phyloP scores from a whole-genome alignment of 2,888 invertebrate species.

The Euproctis similis region DNA sequence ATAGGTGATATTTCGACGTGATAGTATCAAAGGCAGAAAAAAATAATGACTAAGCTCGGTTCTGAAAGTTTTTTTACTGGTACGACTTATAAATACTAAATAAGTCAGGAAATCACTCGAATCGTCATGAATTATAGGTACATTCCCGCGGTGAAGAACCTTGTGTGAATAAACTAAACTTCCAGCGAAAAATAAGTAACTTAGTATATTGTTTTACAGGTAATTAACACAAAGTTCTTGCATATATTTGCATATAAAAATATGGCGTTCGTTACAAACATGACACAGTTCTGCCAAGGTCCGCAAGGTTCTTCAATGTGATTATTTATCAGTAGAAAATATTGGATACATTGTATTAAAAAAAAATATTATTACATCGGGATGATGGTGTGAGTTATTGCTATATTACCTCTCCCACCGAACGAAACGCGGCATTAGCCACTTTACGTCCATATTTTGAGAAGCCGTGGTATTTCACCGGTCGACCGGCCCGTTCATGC shows the following conservation, averaged over 20 bases:
- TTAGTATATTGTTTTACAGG: constrained; percentile 3
- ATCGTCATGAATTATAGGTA: constrained; percentile 6
- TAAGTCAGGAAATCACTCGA: neutral
- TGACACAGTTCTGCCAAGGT: constrained; percentile 12
- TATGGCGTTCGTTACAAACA: neutral
- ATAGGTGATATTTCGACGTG: too few relatives aligned
- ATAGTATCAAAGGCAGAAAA: too few relatives aligned
- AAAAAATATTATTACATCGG: neutral
- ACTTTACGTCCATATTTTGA: too few relatives aligned
- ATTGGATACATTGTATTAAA: neutral
- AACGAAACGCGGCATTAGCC: too few relatives aligned
- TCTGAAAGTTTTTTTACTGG: too few relatives aligned
- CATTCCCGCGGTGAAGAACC: constrained; percentile 24
- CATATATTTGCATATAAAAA: constrained; percentile 5
- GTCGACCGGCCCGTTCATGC: too few relatives aligned
- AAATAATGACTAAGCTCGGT: too few relatives aligned
- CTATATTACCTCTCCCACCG: too few relatives aligned
- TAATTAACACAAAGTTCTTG: constrained; percentile 9
- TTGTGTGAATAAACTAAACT: constrained; percentile 3
- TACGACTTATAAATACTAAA: too few relatives aligned
- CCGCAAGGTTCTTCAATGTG: constrained; percentile 10
- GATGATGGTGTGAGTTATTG: too few relatives aligned
- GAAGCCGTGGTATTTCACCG: too few relatives aligned
- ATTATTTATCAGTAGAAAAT: neutral
- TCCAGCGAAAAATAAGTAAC: constrained; percentile 5